Evolutionary conservation across 1,140 invertebrate species (phyloP).

Genomic region (Trachelipus rathkii): DNA sequence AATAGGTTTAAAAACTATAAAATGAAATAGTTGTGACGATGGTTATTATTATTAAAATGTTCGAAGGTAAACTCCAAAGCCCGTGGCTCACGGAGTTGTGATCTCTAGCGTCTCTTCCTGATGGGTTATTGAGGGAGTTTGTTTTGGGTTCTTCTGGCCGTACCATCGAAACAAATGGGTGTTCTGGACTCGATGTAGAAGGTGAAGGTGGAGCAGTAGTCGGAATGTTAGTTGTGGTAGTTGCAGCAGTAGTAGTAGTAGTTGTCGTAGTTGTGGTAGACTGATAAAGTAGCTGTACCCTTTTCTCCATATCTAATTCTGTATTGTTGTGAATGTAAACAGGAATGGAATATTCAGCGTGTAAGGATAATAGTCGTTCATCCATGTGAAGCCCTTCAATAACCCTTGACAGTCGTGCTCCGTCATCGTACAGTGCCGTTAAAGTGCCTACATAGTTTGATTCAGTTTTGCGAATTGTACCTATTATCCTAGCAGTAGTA

Average conservation of each 20-base stretch:
- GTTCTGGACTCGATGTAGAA: slow-evolving; percentile 5
- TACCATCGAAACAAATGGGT: not conserved
- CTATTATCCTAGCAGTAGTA: slow-evolving; percentile 37
- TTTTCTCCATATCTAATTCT: slow-evolving; percentile 34
- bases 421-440: slow-evolving; percentile 39
- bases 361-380: slow-evolving; percentile 32
- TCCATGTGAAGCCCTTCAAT: slow-evolving; percentile 45
- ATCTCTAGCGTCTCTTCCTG: not conserved
- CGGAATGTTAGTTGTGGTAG: slow-evolving; percentile 41
- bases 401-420: slow-evolving; percentile 34
- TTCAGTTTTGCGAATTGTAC: slow-evolving; percentile 44
- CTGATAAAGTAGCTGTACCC: slow-evolving; percentile 35
- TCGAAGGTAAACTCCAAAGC: no score
- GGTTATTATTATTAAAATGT: no score
- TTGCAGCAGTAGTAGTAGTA: slow-evolving; percentile 41
- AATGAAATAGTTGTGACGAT: no score
- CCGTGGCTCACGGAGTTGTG: not conserved
- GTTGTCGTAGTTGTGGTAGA: slow-evolving; percentile 43
- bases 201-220: not conserved
- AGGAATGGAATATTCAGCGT: slow-evolving; percentile 36
- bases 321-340: slow-evolving; percentile 44
- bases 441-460: slow-evolving; percentile 38
- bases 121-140: not conserved
- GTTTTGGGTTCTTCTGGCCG: not conserved
- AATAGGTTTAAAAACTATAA: no score